Evolutionary conservation across 2,113 vertebrate species (phyloP).

Genomic region (Pseudopodoces humilis): DNA sequence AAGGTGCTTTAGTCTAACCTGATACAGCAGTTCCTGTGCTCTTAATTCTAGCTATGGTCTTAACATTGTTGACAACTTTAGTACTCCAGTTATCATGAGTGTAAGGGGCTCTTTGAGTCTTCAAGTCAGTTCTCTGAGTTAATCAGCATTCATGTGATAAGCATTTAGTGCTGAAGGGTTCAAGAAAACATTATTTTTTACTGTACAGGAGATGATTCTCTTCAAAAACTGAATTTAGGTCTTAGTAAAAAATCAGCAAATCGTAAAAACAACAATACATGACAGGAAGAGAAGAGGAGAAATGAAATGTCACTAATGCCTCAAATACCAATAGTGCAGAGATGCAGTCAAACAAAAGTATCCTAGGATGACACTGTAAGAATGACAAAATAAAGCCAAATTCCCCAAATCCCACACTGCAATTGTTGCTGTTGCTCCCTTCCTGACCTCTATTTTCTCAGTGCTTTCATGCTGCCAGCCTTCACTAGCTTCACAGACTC

Average conservation of each 20-base stretch:
- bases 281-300: neutral
- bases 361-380: neutral
- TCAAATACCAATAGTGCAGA: neutral
- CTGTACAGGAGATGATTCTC: accelerated
- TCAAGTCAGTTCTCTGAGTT: neutral
- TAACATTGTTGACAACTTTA: neutral
- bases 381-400: neutral
- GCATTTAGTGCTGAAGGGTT: neutral
- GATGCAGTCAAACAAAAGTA: neutral
- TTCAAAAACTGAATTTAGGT: neutral
- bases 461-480: neutral
- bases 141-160: neutral
- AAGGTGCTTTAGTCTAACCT: neutral
- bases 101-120: neutral
- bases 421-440: neutral
- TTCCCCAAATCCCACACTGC: neutral
- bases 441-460: neutral
- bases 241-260: neutral
- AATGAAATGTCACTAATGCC: neutral
- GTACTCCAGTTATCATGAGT: neutral
- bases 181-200: neutral
- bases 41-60: neutral
- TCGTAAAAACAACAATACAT: neutral
- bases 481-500: neutral
- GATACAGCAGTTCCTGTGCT: neutral